Conservation (phyloP, 2,113 vertebrate species). For the Dipodomys merriami region DNA sequence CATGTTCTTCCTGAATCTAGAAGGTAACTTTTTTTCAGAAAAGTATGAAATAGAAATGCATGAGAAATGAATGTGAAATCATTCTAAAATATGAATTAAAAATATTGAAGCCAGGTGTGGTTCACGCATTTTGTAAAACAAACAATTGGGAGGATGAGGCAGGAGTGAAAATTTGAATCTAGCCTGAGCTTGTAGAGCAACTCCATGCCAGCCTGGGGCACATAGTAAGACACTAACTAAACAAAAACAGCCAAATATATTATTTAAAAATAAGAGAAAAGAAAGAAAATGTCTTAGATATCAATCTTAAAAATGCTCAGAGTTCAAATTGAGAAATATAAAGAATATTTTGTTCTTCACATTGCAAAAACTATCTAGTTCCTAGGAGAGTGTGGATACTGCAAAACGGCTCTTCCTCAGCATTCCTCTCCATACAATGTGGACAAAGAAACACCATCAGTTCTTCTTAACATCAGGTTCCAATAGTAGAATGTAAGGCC, state of each 20-base stretch:
- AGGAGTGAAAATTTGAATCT: too few species aligned
- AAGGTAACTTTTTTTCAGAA: constrained; percentile 39
- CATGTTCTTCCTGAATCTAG: constrained; percentile 61
- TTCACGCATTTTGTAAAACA: too few species aligned
- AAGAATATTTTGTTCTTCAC: not conserved
- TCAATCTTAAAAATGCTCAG: not conserved
- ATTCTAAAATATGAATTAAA: constrained; percentile 26
- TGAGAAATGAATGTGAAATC: constrained; percentile 5
- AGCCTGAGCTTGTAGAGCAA: too few species aligned
- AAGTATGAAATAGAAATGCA: not conserved
- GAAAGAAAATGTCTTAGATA: not conserved
- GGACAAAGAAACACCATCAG: not conserved
- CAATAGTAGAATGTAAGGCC: not conserved
- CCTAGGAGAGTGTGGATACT: not conserved
- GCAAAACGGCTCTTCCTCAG: not conserved
- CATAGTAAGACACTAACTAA: too few species aligned
- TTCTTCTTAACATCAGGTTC: too few species aligned
- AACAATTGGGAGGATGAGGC: too few species aligned
- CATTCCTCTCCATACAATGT: not conserved
- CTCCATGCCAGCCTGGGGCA: too few species aligned
- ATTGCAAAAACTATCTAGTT: not conserved
- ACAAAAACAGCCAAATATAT: too few species aligned
- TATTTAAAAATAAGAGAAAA: too few species aligned
- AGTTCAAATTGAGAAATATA: not conserved
- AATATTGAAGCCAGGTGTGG: not conserved